These are phyloP conservation scores for Ciconia nigra DNA, from an alignment of 2,797 vertebrate species.

Conservation along the genomic window DNA sequence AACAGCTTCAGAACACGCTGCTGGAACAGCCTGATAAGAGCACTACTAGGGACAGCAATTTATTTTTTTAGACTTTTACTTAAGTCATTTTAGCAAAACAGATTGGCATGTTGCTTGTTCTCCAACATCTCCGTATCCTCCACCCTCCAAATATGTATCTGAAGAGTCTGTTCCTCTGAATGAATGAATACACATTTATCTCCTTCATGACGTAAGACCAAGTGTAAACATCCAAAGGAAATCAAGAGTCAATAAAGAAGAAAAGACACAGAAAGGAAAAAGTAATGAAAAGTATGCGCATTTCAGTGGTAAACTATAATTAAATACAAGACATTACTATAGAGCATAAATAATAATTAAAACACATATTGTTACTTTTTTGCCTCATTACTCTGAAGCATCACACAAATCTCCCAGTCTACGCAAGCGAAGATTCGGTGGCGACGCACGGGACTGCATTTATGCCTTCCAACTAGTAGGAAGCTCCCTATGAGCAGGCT, in stretches of 20 bases:
- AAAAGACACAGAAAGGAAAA: neutral
- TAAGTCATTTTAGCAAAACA: neutral
- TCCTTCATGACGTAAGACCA: neutral
- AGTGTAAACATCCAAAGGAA: neutral
- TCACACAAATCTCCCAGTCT: slow-evolving; percentile 21
- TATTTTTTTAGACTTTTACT: neutral
- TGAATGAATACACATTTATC: neutral
- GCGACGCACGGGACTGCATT: neutral
- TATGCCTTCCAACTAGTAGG: neutral
- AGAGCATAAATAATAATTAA: slow-evolving; percentile 71
- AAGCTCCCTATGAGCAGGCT: neutral
- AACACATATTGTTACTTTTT: slow-evolving; percentile 64
- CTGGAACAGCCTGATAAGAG: neutral
- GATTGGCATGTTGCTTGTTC: neutral
- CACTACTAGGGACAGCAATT: neutral
- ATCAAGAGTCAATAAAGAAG: neutral
- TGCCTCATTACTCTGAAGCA: slow-evolving; percentile 59
- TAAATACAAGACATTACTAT: slow-evolving; percentile 33
- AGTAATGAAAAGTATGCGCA: neutral
- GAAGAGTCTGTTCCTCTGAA: neutral
- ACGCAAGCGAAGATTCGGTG: neutral
- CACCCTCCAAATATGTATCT: neutral
- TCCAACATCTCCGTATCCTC: neutral
- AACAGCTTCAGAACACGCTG: neutral
- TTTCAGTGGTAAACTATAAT: slow-evolving; percentile 1